phyloP scores from a whole-genome alignment of 1,140 invertebrate genomes.

The Tetraneura akinire region DNA sequence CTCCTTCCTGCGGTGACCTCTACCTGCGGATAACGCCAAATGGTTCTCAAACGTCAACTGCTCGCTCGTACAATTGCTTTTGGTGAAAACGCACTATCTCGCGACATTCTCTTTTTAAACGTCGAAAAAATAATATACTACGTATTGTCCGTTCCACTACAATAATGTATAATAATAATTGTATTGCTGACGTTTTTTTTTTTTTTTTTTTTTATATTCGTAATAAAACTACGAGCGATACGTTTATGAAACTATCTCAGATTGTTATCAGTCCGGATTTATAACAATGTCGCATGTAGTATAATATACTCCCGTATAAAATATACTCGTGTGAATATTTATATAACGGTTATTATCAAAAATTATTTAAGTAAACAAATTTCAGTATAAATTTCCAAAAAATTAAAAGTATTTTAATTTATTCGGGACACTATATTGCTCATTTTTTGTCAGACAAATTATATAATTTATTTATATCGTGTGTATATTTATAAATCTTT shows the following conservation, averaged over 20 bases:
- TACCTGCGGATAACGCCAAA: not conserved
- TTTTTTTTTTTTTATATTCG: too few species aligned
- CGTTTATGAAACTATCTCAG: slow-evolving; percentile 24
- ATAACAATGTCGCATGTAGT: slow-evolving; percentile 36
- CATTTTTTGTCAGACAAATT: too few species aligned
- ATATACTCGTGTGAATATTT: slow-evolving; percentile 1
- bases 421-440: too few species aligned
- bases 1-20: slow-evolving; percentile 7
- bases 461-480: too few species aligned
- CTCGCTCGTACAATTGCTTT: too few species aligned
- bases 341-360: slow-evolving; percentile 14
- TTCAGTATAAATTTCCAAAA: slow-evolving; percentile 39
- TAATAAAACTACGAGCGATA: slow-evolving; percentile 18
- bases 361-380: too few species aligned
- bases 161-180: not conserved
- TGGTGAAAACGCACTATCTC: too few species aligned
- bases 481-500: too few species aligned
- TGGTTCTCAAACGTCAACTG: slow-evolving; percentile 9
- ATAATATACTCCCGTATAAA: too few species aligned
- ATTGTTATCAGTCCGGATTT: slow-evolving; percentile 1
- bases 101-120: slow-evolving; percentile 10
- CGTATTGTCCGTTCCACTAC: slow-evolving; percentile 16
- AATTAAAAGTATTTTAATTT: too few species aligned
- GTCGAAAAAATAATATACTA: slow-evolving; percentile 17
- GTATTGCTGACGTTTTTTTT: slow-evolving; percentile 19